Conservation (phyloP, 2,888 invertebrate genomes). For the Homarus gammarus region DNA sequence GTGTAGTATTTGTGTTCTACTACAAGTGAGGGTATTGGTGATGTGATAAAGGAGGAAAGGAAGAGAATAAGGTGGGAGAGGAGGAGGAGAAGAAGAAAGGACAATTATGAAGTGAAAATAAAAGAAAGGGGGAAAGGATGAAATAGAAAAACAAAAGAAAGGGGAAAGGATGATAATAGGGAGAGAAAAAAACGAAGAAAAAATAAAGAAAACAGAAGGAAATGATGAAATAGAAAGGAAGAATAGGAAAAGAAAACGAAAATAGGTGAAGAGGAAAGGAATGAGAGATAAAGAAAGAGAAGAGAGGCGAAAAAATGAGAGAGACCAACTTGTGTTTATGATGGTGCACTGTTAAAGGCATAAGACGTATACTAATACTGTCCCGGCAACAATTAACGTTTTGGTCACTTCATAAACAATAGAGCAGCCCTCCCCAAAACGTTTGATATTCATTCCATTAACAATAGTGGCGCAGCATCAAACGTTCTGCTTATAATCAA, state of each 20-base stretch:
- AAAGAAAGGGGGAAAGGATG: conserved; percentile 28
- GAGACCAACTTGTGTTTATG: not conserved
- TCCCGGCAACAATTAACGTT: too few relatives aligned
- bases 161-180: not conserved
- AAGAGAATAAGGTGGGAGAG: not conserved
- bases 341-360: too few relatives aligned
- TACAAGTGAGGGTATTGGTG: too few relatives aligned
- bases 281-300: conserved; percentile 44
- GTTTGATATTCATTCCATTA: too few relatives aligned
- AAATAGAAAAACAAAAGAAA: conserved; percentile 23
- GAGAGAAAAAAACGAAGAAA: not conserved
- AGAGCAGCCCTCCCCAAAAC: too few relatives aligned
- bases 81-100: not conserved
- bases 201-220: not conserved
- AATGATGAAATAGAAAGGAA: not conserved
- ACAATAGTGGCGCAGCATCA: too few relatives aligned
- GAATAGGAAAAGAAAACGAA: not conserved
- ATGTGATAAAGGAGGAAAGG: not conserved
- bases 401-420: too few relatives aligned
- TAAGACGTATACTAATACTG: too few relatives aligned
- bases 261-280: conserved; percentile 33
- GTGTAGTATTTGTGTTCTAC: too few relatives aligned
- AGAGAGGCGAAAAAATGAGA: too few relatives aligned
- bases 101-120: not conserved
- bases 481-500: too few relatives aligned